Conservation (phyloP, 1,140 invertebrate species). For the Aphelinus certus region DNA sequence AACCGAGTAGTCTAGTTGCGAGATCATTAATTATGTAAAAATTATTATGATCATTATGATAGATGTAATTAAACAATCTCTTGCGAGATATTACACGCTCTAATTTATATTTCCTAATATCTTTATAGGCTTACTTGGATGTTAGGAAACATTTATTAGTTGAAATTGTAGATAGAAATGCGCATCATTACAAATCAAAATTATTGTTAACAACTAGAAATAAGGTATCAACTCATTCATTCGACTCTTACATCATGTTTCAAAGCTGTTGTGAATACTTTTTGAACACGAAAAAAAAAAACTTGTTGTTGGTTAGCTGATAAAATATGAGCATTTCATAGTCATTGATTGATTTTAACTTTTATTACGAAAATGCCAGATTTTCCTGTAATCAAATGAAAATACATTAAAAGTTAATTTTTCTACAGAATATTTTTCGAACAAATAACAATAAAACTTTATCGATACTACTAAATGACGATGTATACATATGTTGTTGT, state of each 20-base stretch:
- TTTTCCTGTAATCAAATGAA: constrained; percentile 27
- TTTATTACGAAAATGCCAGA: constrained; percentile 34
- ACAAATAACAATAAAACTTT: constrained; percentile 33
- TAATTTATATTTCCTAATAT: not conserved
- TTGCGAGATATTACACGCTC: no score
- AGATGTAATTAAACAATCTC: constrained; percentile 22
- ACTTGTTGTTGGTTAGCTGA: constrained; percentile 32
- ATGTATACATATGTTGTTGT: constrained; percentile 11
- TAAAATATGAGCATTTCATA: constrained; percentile 22
- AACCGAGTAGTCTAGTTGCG: constrained; percentile 29
- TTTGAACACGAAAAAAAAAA: constrained; percentile 14
- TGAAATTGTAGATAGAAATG: constrained; percentile 33
- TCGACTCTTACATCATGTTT: constrained; percentile 26
- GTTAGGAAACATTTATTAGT: constrained; percentile 1
- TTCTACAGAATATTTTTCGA: constrained; percentile 36
- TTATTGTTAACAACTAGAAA: constrained; percentile 35
- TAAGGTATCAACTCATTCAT: constrained; percentile 34
- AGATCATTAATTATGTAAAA: constrained; percentile 26
- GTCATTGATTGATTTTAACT: constrained; percentile 23
- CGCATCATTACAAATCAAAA: constrained; percentile 28
- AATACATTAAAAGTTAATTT: constrained; percentile 30
- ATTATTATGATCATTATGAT: not conserved
- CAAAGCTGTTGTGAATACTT: not conserved
- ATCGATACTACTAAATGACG: constrained; percentile 19
- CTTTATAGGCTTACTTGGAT: not conserved